Base-by-base conservation (phyloP, 2,797 vertebrate genomes). In the Denticeps clupeoides region DNA sequence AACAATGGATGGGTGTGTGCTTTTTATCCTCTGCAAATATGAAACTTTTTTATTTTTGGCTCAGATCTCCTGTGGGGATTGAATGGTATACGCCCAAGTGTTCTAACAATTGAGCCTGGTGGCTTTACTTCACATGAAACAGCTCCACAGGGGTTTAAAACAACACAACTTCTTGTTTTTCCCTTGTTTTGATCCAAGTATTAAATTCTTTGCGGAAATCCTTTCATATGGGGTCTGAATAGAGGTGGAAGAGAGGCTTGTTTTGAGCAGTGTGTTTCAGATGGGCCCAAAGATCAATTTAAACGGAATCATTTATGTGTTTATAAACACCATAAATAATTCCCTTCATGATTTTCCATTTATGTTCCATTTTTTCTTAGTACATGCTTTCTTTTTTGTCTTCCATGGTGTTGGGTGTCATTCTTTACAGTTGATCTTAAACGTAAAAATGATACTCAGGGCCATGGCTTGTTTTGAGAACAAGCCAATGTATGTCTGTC, bases 401-500 rank as follows among this genome's bases (percentile, higher is more conserved):
- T 18, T 9, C 32, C 1, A 33, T 33, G 33, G 33, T 37, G 33
- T 37, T 37, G 15, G 37, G 33, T 37, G 11, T 19, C 33, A 37
- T 37, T 37, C 10, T 31, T 4, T 31, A 31, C 5, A 31, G 11
- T 31, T 10, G 7, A 10, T 27, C 28, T 23, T 23, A 22, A 23
- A 23, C 22, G 8, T 18, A 13, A 32, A 35, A 33, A 37, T 41
- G 10, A 18, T n/a, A n/a, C 26, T 38, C 21, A 25, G 38, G 35
- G 31, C 47, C 47, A 29, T 33, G 13, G 5, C 41, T 35, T 28
- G 46, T 47, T 45, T n/a, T 12, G n/a, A n/a, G n/a, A n/a, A n/a
- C n/a, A n/a, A n/a, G n/a, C n/a, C 6, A 24, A 45, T 45, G 12
- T 13, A 41, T 46, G 43, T 33, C 23, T 40, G 15, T 40, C 40